Evolutionary conservation across 2,888 invertebrate genomes (phyloP).

Genomic region (Ernsta delagoae): DNA sequence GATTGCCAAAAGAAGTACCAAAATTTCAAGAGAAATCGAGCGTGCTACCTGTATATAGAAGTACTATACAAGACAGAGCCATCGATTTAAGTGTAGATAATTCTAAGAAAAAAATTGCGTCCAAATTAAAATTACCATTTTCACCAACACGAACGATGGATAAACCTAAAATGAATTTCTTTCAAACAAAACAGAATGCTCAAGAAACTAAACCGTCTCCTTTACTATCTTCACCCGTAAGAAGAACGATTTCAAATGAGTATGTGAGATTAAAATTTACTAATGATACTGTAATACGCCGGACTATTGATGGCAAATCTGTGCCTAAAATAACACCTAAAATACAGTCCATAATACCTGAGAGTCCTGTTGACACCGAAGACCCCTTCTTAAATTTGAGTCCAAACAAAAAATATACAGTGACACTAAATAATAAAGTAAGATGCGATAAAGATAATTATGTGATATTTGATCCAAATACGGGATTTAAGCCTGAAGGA

Average conservation of each 20-base stretch:
- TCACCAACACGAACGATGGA: constrained; percentile 74
- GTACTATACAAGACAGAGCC: constrained; percentile 58
- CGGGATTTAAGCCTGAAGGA: constrained; percentile 74
- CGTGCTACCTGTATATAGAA: constrained; percentile 72
- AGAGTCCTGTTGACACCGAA: constrained; percentile 78
- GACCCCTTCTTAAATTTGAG: constrained; percentile 79
- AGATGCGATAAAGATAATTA: constrained; percentile 83
- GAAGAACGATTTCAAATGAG: constrained; percentile 81
- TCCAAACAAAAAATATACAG: constrained; percentile 82
- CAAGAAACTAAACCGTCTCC: constrained; percentile 67
- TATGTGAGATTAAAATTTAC: constrained; percentile 77
- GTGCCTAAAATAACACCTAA: constrained; percentile 79
- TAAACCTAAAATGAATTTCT: constrained; percentile 75
- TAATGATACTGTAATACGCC: constrained; percentile 73
- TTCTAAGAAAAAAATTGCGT: constrained; percentile 65
- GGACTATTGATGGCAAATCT: constrained; percentile 76
- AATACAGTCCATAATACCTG: constrained; percentile 81
- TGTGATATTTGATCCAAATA: constrained; percentile 78
- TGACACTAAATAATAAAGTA: constrained; percentile 80
- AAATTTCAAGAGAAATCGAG: constrained; percentile 64
- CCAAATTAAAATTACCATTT: constrained; percentile 76
- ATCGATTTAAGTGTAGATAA: constrained; percentile 58
- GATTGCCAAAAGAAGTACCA: constrained; percentile 53
- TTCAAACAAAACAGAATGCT: constrained; percentile 65
- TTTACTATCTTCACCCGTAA: constrained; percentile 68